Evolutionary conservation across 2,113 vertebrate genomes (phyloP), one percentile per base, ranked within the genome.

Genomic region (Pluvialis apricaria): DNA sequence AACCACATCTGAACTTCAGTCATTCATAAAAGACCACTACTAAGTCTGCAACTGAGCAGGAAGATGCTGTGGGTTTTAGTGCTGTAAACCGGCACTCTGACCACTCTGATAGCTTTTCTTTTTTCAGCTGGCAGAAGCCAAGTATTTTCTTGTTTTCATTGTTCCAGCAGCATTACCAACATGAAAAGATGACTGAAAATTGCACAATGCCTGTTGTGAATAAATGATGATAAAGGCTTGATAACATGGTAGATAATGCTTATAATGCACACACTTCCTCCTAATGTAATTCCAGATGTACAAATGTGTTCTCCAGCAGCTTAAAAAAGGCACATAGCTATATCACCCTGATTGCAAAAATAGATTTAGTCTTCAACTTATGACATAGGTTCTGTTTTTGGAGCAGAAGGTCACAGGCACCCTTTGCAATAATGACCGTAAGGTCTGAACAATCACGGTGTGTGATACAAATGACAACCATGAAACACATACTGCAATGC

Each of bases 291-390:
- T 73, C 38, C 54, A 66, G n/a, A 62, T 42, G 31, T 66, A 38
- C 28, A 20, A 54, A 49, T 17, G 47, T 31, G 36, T 12, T 85
- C 36, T 90, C 54, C 21, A 70, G 49, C 36, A 77, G 65, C 66
- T 85, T 72, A 85, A 82, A 89, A 94, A 65, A 51, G 49, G 8
- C 68, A 72, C n/a, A 45, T 9, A 87, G 34, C 45, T 84, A 77
- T 65, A 65, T 49, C 49, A 66, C 8, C 13, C 66, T 42, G 18
- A 13, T 5, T 70, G 54, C 32, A 95, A 72, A 97, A 94, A 85
- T 20, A 91, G 78, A 83, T 91, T 81, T 90, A 92, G 83, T 79
- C 69, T 91, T 96, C 83, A 89, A 40, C 36, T 69, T 76, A 82
- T 60, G 82, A 93, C 85, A 90, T 1, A 20, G 16, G 60, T 55